Evolutionary conservation across 2,113 vertebrate genomes (phyloP), one percentile per base, ranked within the genome.

Genomic region (Phalacrocorax carbo): DNA sequence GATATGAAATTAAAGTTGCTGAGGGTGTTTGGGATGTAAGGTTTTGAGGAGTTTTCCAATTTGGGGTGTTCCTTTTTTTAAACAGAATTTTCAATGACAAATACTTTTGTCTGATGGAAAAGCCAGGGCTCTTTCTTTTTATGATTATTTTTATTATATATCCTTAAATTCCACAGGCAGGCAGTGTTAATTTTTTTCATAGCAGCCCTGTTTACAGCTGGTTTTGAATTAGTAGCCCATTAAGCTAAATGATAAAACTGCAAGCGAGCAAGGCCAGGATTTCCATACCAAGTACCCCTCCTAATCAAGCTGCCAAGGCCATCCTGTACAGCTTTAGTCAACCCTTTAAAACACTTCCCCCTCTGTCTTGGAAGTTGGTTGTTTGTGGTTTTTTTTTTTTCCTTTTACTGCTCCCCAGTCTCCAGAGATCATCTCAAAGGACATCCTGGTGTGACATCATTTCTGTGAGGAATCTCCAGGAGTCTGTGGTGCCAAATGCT

Each of bases 1-100:
- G 94, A 90, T 94, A 89, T 68, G 69, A 94, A 96, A 98, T 98
- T 97, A 96, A 97, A 93, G 96, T 94, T 93, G 94, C 84, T 92
- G 89, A 93, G 88, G 34, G 86, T 97, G 61, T 95, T 97, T 85
- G 75, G 68, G 64, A 81, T 93, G 85, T 82, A 94, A 64, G 70
- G 51, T 73, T 95, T 94, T 70, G 66, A 95, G 72, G 54, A 96
- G 65, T 80, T 87, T 91, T 95, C 81, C 91, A 84, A 13, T 91
- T 94, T 21, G 32, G 84, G 16, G 17, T 93, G 70, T 34, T 88
- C n/a, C n/a, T 58, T 89, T 82, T 86, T 80, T 87, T 36, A 88
- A 80, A 69, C 65, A 87, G 89, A 79, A 54, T 84, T 95, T 96
- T 94, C 94, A 70, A 82, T 77, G 82, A 78, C 79, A 94, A 91